phyloP scores from a whole-genome alignment of 2,113 vertebrate species.

The Lynx canadensis region DNA sequence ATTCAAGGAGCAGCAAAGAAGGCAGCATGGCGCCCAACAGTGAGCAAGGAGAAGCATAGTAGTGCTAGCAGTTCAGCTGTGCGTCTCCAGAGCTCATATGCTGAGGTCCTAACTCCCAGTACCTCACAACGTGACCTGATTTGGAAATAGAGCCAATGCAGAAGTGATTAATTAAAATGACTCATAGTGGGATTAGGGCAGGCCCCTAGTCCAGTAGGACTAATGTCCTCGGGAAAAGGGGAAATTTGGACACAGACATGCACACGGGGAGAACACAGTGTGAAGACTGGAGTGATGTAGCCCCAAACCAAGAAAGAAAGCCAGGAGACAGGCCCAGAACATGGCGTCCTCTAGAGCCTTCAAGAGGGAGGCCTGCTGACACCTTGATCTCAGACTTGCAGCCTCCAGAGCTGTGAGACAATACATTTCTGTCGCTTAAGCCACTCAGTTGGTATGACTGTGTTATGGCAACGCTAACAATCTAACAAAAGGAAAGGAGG shows the following conservation, averaged over 20 bases:
- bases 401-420: neutral
- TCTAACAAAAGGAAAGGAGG: neutral
- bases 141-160: neutral
- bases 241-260: neutral
- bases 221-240: neutral
- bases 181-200: no score
- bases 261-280: neutral
- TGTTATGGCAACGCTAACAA: neutral
- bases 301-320: neutral
- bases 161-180: neutral
- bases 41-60: neutral
- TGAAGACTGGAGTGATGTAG: neutral
- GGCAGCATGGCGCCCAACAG: rapidly evolving
- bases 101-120: neutral
- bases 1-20: neutral
- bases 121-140: neutral
- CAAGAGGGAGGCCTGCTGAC: neutral
- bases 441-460: neutral
- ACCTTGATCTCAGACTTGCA: neutral
- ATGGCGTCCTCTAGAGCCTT: neutral
- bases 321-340: neutral
- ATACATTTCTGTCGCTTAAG: neutral
- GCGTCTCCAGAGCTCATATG: neutral
- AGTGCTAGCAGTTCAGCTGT: neutral
- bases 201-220: neutral